phyloP scores from a whole-genome alignment of 2,888 invertebrate genomes.

The Timema cristinae region DNA sequence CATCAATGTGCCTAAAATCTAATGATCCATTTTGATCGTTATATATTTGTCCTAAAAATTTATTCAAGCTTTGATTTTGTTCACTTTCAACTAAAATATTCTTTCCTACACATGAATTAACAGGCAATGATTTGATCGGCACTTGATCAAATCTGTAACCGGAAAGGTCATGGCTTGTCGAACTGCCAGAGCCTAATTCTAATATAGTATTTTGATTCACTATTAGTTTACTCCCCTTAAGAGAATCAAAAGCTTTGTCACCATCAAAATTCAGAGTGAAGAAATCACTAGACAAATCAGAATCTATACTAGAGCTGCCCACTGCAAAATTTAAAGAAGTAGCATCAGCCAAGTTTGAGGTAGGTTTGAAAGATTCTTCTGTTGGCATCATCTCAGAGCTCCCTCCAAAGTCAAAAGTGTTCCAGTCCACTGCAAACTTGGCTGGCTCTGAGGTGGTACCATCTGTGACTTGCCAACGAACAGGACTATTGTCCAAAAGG shows the following conservation, averaged over 20 bases:
- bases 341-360: too few relatives aligned
- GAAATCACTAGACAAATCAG: slow-evolving; percentile 9
- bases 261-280: slow-evolving; percentile 5
- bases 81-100: not conserved
- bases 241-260: not conserved
- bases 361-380: too few relatives aligned
- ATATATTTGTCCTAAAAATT: slow-evolving; percentile 18
- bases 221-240: too few relatives aligned
- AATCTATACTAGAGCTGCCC: not conserved
- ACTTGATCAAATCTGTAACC: not conserved
- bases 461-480: not conserved
- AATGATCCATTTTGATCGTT: slow-evolving; percentile 6
- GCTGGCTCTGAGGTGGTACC: not conserved
- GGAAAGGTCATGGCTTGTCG: too few relatives aligned
- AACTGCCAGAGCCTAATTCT: too few relatives aligned
- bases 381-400: not conserved
- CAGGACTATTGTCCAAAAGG: not conserved
- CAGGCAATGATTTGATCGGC: not conserved
- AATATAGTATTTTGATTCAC: too few relatives aligned
- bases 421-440: slow-evolving; percentile 2
- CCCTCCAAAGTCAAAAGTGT: not conserved
- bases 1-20: not conserved
- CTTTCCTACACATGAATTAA: not conserved
- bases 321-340: too few relatives aligned
- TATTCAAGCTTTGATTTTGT: not conserved